Base-by-base conservation (phyloP, 2,797 vertebrate genomes). In the Lophotriccus pileatus region DNA sequence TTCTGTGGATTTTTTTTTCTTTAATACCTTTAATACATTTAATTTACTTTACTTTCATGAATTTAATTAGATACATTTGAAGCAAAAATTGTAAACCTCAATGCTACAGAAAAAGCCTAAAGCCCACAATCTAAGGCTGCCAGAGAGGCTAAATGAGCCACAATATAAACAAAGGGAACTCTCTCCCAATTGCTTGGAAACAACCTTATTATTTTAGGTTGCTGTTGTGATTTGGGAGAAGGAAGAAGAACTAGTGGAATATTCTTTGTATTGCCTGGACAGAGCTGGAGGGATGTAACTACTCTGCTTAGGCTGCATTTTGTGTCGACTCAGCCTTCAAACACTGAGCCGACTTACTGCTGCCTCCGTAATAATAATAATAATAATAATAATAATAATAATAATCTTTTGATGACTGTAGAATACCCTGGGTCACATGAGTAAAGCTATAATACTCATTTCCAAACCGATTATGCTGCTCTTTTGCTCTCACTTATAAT, bases 291-390 rank as follows among this genome's bases (percentile, higher is more conserved):
- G 53, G 32, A 21, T 20, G 60, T 4, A 37, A 47, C 30, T 34
- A 0, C 37, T 53, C 63, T 46, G 39, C 63, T 87, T 22, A 41
- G 6, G 7, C 50, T 49, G 70, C 22, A 2, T 37, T 84, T 84
- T 58, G 76, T 7, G 15, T 60, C 5, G 2, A 17, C 20, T 80
- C 62, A n/a, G 34, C 68, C 73, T 52, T 30, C 60, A 32, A 24
- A 46, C 0, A 0, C 7, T 3, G 17, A 63, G 50, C 60, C 1
- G 3, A 25, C 12, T 39, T 27, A 0, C 7, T 15, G 53, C n/a
- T 2, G 9, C 36, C 59, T 22, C 43, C 1, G 5, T 3, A 28
- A 18, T 0, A 0, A 30, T 6, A 27, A 20, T 7, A 55, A 9
- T 17, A 72, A 34, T 8, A 84, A 50, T 32, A 55, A 23, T 12